phyloP scores from a whole-genome alignment of 2,797 vertebrate species.

The Microhierax caerulescens region DNA sequence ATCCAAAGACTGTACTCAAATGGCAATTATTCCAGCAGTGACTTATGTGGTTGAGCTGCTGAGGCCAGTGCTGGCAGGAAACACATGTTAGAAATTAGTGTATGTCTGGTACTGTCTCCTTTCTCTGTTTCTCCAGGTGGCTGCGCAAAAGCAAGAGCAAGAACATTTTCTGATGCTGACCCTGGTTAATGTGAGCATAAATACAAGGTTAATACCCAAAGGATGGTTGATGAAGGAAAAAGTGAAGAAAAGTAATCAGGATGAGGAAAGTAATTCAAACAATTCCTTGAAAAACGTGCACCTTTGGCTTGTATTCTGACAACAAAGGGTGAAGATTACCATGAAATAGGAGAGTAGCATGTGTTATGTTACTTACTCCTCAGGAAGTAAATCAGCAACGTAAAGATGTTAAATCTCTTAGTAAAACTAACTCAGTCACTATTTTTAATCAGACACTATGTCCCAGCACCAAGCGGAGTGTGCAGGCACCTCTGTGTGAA shows the following conservation, averaged over 20 bases:
- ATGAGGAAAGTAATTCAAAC: conserved; percentile 46
- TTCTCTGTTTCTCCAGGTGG: conserved; percentile 67
- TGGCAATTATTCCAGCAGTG: not conserved
- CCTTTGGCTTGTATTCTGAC: conserved; percentile 44
- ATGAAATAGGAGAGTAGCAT: conserved; percentile 23
- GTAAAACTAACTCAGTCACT: not conserved
- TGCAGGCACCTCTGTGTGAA: not conserved
- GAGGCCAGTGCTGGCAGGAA: conserved; percentile 47
- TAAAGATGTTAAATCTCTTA: not conserved
- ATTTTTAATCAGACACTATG: not conserved
- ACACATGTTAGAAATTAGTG: conserved; percentile 64
- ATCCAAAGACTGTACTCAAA: not conserved
- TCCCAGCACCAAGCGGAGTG: not conserved
- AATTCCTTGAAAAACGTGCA: conserved; percentile 48
- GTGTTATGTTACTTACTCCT: conserved; percentile 46
- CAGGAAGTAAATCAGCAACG: conserved; percentile 11
- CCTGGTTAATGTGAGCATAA: conserved; percentile 49
- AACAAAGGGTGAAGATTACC: conserved; percentile 50
- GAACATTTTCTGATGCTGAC: conserved; percentile 52
- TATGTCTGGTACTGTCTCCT: conserved; percentile 60
- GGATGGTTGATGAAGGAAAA: conserved; percentile 39
- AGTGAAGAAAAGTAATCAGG: conserved; percentile 51
- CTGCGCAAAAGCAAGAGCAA: conserved; percentile 29
- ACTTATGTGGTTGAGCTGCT: not conserved
- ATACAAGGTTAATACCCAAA: conserved; percentile 53